Percentiles rank a stretch among this genome's conserved stretches.
Evolutionary conservation across 2,113 vertebrate genomes (phyloP).

Genomic region (Labeo rohita): DNA sequence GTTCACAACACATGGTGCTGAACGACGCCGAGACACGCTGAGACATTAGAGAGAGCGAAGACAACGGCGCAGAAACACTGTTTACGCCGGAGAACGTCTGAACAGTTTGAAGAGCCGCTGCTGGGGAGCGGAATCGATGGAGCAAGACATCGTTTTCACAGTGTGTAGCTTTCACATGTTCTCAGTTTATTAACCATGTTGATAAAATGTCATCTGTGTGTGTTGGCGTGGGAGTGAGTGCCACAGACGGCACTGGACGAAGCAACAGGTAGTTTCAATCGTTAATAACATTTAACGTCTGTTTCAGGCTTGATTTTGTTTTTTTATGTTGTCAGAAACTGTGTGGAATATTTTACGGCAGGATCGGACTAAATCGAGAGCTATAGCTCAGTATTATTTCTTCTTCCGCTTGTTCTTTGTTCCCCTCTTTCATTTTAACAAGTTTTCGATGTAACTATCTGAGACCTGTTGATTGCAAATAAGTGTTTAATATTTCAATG

Average conservation of each 20-base stretch:
- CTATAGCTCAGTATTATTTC: neutral
- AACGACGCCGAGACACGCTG: slow-evolving; percentile 15
- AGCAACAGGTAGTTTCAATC: slow-evolving; percentile 53
- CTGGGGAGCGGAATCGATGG: neutral
- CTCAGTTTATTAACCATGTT: slow-evolving; percentile 34
- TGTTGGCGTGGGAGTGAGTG: slow-evolving; percentile 14
- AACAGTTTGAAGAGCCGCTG: neutral
- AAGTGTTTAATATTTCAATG: neutral
- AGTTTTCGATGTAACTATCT: neutral
- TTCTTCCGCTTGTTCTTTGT: neutral
- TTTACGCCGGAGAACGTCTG: neutral
- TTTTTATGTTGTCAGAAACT: neutral
- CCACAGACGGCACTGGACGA: slow-evolving; percentile 28
- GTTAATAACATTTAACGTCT: neutral
- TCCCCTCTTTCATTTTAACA: neutral
- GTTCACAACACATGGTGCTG: slow-evolving; percentile 53
- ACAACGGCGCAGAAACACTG: neutral
- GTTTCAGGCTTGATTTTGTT: neutral
- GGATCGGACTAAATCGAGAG: neutral
- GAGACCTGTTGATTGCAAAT: neutral
- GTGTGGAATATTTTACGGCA: neutral
- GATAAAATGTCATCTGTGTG: slow-evolving; percentile 19
- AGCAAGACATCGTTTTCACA: slow-evolving; percentile 12
- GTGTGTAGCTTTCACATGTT: slow-evolving; percentile 30
- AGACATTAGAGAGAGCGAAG: slow-evolving; percentile 1